Evolutionary conservation across 2,113 vertebrate genomes (phyloP).

Genomic region (Cebus imitator): DNA sequence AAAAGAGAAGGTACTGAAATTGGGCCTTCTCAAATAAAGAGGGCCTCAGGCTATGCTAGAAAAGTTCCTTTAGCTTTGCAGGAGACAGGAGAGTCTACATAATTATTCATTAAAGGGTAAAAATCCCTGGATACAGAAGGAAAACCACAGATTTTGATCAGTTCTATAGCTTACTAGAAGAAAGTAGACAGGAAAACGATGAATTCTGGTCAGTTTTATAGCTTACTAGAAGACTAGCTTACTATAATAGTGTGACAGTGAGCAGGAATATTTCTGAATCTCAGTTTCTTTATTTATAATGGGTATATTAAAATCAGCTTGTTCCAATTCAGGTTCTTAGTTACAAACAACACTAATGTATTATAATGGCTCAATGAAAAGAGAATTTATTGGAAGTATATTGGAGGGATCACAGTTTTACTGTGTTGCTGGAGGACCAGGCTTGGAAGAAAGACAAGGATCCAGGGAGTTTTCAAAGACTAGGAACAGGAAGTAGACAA

Average conservation of each 20-base stretch:
- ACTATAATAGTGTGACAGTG: not conserved
- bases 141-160: fast-evolving
- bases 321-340: not conserved
- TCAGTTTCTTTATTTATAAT: fast-evolving
- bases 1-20: too few species aligned
- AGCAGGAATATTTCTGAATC: not conserved
- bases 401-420: not conserved
- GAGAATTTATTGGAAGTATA: not conserved
- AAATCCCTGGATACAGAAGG: not conserved
- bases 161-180: not conserved
- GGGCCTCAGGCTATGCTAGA: not conserved
- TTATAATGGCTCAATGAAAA: not conserved
- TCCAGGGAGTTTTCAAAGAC: not conserved
- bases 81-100: too few species aligned
- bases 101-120: not conserved
- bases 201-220: not conserved
- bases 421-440: not conserved
- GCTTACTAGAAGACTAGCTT: not conserved
- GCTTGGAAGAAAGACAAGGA: not conserved
- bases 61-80: too few species aligned
- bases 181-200: not conserved
- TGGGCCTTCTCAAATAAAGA: not conserved
- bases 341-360: not conserved
- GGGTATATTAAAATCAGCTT: not conserved
- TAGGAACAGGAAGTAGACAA: not conserved